Percentiles rank a stretch among this genome's conserved stretches.
phyloP scores from a whole-genome alignment of 1,140 invertebrate genomes.

The Meloidogyne floridensis region DNA sequence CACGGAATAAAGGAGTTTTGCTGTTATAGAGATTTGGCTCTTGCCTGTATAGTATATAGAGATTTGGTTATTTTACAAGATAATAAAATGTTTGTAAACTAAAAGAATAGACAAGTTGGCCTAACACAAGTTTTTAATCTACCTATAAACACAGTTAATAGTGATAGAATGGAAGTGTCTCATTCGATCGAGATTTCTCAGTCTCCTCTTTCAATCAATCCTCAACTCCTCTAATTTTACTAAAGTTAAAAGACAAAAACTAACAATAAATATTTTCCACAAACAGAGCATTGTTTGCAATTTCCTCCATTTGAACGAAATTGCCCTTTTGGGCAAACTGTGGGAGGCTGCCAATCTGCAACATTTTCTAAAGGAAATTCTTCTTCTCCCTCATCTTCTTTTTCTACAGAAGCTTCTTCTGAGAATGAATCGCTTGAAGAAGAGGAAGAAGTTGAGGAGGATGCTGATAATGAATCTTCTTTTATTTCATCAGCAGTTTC shows the following conservation, averaged over 20 bases:
- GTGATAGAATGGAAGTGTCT: no score
- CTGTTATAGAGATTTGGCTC: no score
- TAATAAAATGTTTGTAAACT: no score
- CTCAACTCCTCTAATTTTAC: neutral
- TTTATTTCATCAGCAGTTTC: neutral
- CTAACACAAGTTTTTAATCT: no score
- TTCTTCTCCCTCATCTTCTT: constrained; percentile 15
- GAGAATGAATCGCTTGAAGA: neutral
- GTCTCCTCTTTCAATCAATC: no score
- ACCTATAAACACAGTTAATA: no score
- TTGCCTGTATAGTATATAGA: no score
- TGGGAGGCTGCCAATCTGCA: neutral
- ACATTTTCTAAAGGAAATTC: constrained; percentile 22
- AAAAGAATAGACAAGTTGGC: no score
- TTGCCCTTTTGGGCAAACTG: neutral
- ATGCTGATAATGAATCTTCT: neutral
- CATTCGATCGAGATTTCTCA: no score
- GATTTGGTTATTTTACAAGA: no score
- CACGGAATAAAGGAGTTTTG: no score
- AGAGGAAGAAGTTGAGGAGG: neutral
- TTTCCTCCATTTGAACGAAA: constrained; percentile 14
- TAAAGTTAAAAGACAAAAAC: neutral
- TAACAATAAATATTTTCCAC: constrained; percentile 40
- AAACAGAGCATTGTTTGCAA: constrained; percentile 16
- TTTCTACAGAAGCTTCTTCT: neutral